Base-by-base conservation (phyloP, 2,888 invertebrate genomes). In the Clostera curtula region DNA sequence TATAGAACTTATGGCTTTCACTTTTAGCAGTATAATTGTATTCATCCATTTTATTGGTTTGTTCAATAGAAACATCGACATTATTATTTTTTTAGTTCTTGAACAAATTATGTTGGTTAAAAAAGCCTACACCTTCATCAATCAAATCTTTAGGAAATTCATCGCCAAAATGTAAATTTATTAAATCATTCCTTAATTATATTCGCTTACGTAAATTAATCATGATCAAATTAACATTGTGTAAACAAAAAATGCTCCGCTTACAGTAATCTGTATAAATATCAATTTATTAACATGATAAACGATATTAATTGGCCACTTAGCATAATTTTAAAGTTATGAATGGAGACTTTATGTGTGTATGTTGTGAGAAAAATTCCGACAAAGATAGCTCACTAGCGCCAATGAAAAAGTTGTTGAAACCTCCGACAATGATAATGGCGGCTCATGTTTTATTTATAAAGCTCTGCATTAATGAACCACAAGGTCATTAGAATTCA, bases 401-500 rank as follows among this genome's bases (percentile, higher is more conserved):
- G 33, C 33, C 48, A 45, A 55, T 59, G 61, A 68, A 72, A 68
- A 67, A 62, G 58, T 56, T 46, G 61, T 60, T 59, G 49, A 57
- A 60, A 54, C 62, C 56, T 56, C 57, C 49, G 66, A 71, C 74
- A 71, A 69, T 70, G 68, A 71, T 74, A 66, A 71, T 67, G 58
- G n/a, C 49, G 39, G 50, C 68, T 74, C 75, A 76, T 76, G 74
- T 77, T 59, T 80, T 64, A 79, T 80, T 67, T 69, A 77, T 72
- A 46, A 42, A 25, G 40, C 37, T 36, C 43, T 50, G 71, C 67
- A 70, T 75, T 76, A 76, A 80, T 76, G 73, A 74, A 64, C 64
- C 79, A n/a, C n/a, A 79, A 79, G 80, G 77, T 77, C 80, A 69
- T 66, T 64, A 69, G 70, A 70, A 75, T 74, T 64, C 62, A 70